Conservation (phyloP, 2,797 vertebrate species). For the Echeneis naucrates region DNA sequence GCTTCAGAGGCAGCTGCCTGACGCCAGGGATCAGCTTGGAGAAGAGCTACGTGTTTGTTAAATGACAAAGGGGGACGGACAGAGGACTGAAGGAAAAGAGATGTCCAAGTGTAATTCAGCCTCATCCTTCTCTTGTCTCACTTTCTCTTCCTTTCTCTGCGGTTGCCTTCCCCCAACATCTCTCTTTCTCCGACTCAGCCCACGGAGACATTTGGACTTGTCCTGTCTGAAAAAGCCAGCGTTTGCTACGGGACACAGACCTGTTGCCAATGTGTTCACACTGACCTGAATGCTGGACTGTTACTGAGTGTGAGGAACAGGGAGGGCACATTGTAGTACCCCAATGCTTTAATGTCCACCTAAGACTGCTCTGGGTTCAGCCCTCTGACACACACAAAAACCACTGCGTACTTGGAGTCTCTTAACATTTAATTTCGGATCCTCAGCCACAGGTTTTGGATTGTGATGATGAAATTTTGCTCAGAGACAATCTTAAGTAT, state of each 20-base stretch:
- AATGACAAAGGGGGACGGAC: slow-evolving; percentile 1
- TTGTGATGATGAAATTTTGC: slow-evolving; percentile 29
- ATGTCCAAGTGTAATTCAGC: slow-evolving; percentile 37
- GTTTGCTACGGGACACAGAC: slow-evolving; percentile 37
- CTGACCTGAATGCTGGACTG: slow-evolving; percentile 58
- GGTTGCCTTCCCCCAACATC: slow-evolving; percentile 57
- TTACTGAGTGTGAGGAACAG: slow-evolving; percentile 55
- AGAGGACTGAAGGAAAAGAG: slow-evolving; percentile 29
- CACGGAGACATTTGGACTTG: slow-evolving; percentile 34
- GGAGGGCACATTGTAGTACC: slow-evolving; percentile 40
- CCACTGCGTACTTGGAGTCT: slow-evolving; percentile 28
- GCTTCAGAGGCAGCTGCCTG: slow-evolving; percentile 32
- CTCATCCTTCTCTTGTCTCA: slow-evolving; percentile 43
- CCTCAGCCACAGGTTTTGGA: slow-evolving; percentile 38
- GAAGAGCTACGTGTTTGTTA: slow-evolving; percentile 7
- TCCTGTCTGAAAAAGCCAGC: slow-evolving; percentile 44
- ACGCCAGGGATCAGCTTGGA: slow-evolving; percentile 24
- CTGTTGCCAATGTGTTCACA: slow-evolving; percentile 37
- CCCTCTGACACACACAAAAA: slow-evolving; percentile 25
- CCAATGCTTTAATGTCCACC: slow-evolving; percentile 56
- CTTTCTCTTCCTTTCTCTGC: slow-evolving; percentile 37
- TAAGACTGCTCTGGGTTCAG: slow-evolving; percentile 44
- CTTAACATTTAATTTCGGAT: slow-evolving; percentile 33
- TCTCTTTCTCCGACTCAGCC: slow-evolving; percentile 47
- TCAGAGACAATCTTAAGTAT: slow-evolving; percentile 69